Percentiles rank a stretch among this genome's conserved stretches.
Evolutionary conservation across 2,888 invertebrate species (phyloP).

Genomic region (Notodromas monacha): DNA sequence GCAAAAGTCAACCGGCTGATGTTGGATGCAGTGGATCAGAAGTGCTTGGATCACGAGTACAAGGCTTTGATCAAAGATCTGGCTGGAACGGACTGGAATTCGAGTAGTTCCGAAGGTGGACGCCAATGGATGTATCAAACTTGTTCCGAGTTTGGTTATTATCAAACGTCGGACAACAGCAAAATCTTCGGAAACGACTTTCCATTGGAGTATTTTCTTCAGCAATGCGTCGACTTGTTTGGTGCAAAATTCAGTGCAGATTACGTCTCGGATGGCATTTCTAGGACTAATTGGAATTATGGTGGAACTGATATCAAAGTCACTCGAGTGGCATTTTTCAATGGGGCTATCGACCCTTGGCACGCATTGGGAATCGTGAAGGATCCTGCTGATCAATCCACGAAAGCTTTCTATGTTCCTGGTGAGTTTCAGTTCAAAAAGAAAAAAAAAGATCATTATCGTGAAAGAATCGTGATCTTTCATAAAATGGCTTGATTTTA

Average conservation of each 20-base stretch:
- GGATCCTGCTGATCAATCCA: no score
- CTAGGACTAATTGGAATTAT: slow-evolving; percentile 29
- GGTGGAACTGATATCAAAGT: slow-evolving; percentile 14
- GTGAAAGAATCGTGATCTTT: background rate
- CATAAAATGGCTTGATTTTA: no score
- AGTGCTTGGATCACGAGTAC: slow-evolving; percentile 54
- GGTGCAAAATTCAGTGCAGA: slow-evolving; percentile 30
- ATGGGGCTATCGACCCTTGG: slow-evolving; percentile 20
- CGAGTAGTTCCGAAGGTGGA: slow-evolving; percentile 25
- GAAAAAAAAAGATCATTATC: background rate
- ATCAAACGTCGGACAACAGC: slow-evolving; percentile 43
- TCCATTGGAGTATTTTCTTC: slow-evolving; percentile 35
- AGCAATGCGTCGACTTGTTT: slow-evolving; percentile 51
- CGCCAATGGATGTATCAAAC: slow-evolving; percentile 83
- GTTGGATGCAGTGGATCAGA: slow-evolving; percentile 27
- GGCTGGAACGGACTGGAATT: slow-evolving; percentile 31
- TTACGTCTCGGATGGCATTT: slow-evolving; percentile 26
- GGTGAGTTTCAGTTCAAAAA: background rate
- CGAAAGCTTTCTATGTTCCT: no score
- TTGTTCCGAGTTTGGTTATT: slow-evolving; percentile 82
- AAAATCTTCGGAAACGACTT: slow-evolving; percentile 41
- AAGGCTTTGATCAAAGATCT: slow-evolving; percentile 33
- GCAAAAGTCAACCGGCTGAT: slow-evolving; percentile 36
- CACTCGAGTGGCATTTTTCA: slow-evolving; percentile 15
- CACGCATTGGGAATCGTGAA: slow-evolving; percentile 18